phyloP scores from a whole-genome alignment of 2,113 vertebrate species.

The Pteropus alecto region DNA sequence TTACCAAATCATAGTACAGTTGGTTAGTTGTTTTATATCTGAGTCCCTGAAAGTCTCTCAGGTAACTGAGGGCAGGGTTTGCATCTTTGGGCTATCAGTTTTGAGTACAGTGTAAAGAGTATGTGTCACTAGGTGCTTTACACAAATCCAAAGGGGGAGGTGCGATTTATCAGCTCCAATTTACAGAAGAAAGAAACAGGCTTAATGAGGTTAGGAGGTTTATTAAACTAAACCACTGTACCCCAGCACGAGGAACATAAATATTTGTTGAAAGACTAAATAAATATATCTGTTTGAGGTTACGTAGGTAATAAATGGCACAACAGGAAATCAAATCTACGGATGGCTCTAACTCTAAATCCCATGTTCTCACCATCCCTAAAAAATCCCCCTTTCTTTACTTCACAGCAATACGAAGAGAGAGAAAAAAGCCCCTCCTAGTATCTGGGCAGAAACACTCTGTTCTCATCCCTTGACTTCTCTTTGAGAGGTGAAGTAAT shows the following conservation, averaged over 20 bases:
- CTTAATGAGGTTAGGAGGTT: neutral
- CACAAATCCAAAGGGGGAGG: neutral
- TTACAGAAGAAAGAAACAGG: neutral
- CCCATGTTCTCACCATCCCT: neutral
- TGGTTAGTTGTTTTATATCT: neutral
- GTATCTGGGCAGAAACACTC: neutral
- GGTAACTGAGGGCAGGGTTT: neutral
- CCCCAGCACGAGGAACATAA: neutral
- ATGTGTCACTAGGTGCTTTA: neutral
- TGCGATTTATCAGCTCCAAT: neutral
- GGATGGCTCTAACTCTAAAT: neutral
- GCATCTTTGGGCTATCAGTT: neutral
- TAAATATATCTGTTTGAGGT: neutral
- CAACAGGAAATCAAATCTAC: neutral
- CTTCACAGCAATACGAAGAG: neutral
- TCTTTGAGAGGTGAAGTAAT: neutral
- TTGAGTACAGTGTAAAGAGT: neutral
- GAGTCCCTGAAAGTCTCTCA: neutral
- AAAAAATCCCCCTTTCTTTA: neutral
- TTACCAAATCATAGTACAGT: neutral
- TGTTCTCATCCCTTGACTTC: neutral
- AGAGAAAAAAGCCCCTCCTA: neutral
- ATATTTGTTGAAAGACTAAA: slow-evolving; percentile 7
- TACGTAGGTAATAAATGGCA: neutral
- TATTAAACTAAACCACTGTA: neutral